Conservation (phyloP, 2,888 invertebrate genomes). For the Drosophila mimetica region DNA sequence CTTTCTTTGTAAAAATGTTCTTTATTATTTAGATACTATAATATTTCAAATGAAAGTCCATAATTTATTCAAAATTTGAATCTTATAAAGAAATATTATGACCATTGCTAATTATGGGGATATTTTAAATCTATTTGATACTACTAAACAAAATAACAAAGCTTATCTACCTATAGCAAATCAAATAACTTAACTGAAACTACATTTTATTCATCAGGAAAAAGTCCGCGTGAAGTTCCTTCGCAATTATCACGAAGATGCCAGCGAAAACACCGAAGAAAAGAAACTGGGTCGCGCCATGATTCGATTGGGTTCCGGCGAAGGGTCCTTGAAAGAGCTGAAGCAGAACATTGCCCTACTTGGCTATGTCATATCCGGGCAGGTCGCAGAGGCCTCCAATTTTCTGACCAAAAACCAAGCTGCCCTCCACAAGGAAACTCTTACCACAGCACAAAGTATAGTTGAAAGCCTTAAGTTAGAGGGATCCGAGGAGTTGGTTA, state of each 20-base stretch:
- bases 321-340: constrained; percentile 81
- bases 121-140: no score
- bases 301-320: constrained; percentile 32
- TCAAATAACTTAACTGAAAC: neutral
- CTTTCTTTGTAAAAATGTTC: no score
- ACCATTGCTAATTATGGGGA: no score
- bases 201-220: constrained; percentile 81
- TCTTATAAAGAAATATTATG: no score
- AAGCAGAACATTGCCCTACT: constrained; percentile 87
- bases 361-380: constrained; percentile 88
- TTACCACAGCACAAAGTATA: constrained; percentile 28
- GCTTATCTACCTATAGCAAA: no score
- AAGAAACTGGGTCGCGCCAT: constrained; percentile 48
- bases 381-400: constrained; percentile 85
- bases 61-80: no score
- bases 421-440: constrained; percentile 32
- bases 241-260: constrained; percentile 94
- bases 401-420: constrained; percentile 15
- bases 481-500: constrained; percentile 46
- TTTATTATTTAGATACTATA: no score
- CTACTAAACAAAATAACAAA: no score
- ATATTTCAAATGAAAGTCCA: no score
- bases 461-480: constrained; percentile 25
- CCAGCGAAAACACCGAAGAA: constrained; percentile 88
- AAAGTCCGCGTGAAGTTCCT: constrained; percentile 92